phyloP scores from a whole-genome alignment of 2,888 invertebrate genomes.

The Hymenopus coronatus region DNA sequence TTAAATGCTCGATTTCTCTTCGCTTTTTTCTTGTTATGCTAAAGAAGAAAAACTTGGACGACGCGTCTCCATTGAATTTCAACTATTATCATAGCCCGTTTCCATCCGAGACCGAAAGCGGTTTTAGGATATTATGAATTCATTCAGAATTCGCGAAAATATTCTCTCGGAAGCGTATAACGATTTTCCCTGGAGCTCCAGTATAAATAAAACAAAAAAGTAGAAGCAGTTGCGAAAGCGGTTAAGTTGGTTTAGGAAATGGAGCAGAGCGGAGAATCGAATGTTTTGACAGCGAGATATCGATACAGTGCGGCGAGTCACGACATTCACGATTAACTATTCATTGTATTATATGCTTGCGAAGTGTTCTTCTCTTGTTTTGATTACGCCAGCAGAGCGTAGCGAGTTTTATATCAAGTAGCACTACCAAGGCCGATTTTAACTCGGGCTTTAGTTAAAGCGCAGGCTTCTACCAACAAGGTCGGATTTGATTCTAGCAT shows the following conservation, averaged over 20 bases:
- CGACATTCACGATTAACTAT: not conserved
- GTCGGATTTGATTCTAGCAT: too few relatives aligned
- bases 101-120: constrained; percentile 1
- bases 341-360: not conserved
- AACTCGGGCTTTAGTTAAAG: too few relatives aligned
- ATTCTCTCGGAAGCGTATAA: constrained; percentile 2
- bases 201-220: constrained; percentile 11
- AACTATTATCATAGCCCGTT: constrained; percentile 2
- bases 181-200: constrained; percentile 12
- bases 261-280: constrained; percentile 43
- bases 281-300: constrained; percentile 48
- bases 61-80: constrained; percentile 2
- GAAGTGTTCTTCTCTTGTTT: not conserved
- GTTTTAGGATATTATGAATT: constrained; percentile 29
- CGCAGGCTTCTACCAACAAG: too few relatives aligned
- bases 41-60: not conserved
- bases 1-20: not conserved
- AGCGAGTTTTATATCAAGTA: not conserved
- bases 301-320: not conserved
- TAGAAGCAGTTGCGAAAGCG: constrained; percentile 20
- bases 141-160: constrained; percentile 17
- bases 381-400: not conserved
- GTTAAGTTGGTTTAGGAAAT: constrained; percentile 52
- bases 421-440: not conserved
- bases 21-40: not conserved